These are phyloP conservation scores for Micromesistius poutassou DNA, from an alignment of 2,797 vertebrate species.

Conservation along the genomic window DNA sequence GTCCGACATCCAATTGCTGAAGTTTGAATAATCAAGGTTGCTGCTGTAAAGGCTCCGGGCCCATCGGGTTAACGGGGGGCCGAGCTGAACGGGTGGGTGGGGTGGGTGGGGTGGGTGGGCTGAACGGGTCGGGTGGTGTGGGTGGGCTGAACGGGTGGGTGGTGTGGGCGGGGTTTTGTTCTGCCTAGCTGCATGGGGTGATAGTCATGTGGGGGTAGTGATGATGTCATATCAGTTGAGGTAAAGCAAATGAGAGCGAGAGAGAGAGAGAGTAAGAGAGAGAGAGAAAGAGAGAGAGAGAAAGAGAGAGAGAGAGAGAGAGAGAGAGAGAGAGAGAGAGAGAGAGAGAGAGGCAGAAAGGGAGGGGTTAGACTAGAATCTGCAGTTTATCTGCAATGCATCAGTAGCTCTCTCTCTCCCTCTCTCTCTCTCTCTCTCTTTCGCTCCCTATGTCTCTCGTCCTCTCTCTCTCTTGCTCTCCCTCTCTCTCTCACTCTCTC, in stretches of 20 bases:
- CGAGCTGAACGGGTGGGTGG: too few species aligned
- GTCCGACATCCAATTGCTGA: conserved; percentile 10
- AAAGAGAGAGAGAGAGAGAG: conserved; percentile 27
- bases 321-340: conserved; percentile 57
- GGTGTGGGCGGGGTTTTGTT: conserved; percentile 18
- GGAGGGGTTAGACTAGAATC: conserved; percentile 66
- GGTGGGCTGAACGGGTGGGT: conserved; percentile 17
- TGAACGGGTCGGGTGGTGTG: conserved; percentile 4
- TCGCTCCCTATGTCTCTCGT: neutral
- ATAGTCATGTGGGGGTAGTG: conserved; percentile 50
- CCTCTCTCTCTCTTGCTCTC: neutral
- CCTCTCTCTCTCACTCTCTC: neutral
- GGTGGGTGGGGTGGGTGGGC: neutral
- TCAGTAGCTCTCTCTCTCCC: conserved; percentile 66
- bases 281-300: conserved; percentile 58
- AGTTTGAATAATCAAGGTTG: neutral
- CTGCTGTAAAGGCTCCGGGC: neutral
- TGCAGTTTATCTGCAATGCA: conserved; percentile 87
- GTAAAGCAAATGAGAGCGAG: conserved; percentile 2
- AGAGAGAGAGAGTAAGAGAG: conserved; percentile 24
- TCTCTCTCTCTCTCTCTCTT: conserved; percentile 2
- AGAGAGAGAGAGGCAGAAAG: conserved; percentile 39
- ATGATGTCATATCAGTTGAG: conserved; percentile 57
- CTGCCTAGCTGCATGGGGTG: conserved; percentile 43
- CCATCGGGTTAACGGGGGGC: neutral